phyloP scores from a whole-genome alignment of 92 coral and sea anemone species.

The Epizoanthus stellaris region DNA sequence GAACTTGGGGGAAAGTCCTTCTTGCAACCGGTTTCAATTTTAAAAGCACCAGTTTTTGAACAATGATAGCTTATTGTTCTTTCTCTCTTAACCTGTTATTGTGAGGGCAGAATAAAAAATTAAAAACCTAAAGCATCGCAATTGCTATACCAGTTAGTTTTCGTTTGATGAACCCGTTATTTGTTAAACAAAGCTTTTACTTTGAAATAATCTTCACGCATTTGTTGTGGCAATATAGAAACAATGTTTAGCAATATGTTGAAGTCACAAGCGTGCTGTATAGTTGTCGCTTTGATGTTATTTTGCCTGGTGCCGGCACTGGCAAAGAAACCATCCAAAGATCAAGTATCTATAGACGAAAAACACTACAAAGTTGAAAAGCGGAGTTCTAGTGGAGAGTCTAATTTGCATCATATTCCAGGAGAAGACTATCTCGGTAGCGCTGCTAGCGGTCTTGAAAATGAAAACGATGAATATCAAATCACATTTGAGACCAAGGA shows the following conservation, averaged over 20 bases:
- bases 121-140: not conserved
- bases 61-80: constrained; percentile 15
- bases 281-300: not conserved
- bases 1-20: not conserved
- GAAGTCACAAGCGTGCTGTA: not conserved
- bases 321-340: not conserved
- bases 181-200: constrained; percentile 8
- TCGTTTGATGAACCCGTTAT: not conserved
- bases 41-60: constrained; percentile 20
- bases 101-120: constrained; percentile 15
- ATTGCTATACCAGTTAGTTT: not conserved
- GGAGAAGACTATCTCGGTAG: not conserved
- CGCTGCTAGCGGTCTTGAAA: not conserved
- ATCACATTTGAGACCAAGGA: constrained; percentile 13
- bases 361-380: not conserved
- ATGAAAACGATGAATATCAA: constrained; percentile 11
- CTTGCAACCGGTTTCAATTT: constrained; percentile 12
- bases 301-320: not conserved
- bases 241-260: not conserved
- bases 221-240: not conserved
- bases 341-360: not conserved
- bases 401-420: not conserved
- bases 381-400: not conserved
- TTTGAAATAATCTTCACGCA: not conserved
- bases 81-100: constrained; percentile 7